Base-by-base conservation (phyloP, 2,113 vertebrate genomes). In the Gambusia holbrooki region DNA sequence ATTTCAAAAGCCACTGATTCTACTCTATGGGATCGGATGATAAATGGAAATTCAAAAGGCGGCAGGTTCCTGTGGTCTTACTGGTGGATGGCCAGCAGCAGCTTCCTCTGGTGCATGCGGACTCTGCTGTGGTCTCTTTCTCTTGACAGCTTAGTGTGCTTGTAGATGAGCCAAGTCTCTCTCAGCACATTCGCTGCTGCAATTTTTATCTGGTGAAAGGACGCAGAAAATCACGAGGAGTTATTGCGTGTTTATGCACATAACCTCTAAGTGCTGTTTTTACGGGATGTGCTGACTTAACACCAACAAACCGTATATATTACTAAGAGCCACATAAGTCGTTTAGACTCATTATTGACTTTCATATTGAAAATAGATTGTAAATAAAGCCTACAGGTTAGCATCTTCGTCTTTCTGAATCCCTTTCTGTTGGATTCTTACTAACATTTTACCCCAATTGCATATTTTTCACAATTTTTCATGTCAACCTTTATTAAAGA, bases 161-260 rank as follows among this genome's bases (percentile, higher is more conserved):
- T 99, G 93, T 99, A 97, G 93, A 98, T 99, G 40, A 99, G 96
- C 98, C 98, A 99, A 64, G 97, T 98, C 95, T 99, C 98, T 94
- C 98, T 97, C 95, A 99, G 96, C 93, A 99, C 98, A 75, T 99
- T 99, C 83, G 98, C 97, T 70, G 98, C 98, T 10, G 97, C 95
- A 51, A 97, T 98, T 95, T 97, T 99, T 65, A 97, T 96, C 98
- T 99, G 73, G 32, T 28, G 60, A 87, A 54, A 78, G 30, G 48
- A 85, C 3, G 73, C 1, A 86, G 51, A 76, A 78, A 82, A 79
- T 71, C 71, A 74, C 15, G 0, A 0, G 4, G 68, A 82, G 28
- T 82, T 71, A 71, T 72, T 85, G 83, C 64, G 79, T 61, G 65
- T 84, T 81, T 33, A 77, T 71, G 60, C 60, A 71, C 58, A 75